Conservation (phyloP, 2,113 vertebrate genomes). For the Rhynchomys soricoides region DNA sequence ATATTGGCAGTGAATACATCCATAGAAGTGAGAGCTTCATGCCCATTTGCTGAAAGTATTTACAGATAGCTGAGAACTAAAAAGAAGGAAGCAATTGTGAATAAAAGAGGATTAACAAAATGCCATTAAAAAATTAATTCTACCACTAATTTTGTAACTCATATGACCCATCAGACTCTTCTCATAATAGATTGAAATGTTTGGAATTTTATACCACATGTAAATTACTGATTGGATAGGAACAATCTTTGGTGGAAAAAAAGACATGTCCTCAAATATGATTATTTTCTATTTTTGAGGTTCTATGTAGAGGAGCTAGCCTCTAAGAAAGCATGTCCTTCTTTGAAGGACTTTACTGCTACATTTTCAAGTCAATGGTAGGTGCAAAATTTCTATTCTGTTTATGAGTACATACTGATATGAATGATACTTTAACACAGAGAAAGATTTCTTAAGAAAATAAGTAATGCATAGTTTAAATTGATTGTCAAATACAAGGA, state of each 20-base stretch:
- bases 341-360: neutral
- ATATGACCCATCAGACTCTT: neutral
- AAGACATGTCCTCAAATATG: neutral
- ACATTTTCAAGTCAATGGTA: neutral
- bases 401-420: neutral
- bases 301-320: neutral
- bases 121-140: neutral
- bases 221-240: neutral
- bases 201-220: neutral
- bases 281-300: neutral
- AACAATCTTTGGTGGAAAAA: neutral
- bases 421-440: neutral
- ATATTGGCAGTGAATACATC: neutral
- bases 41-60: neutral
- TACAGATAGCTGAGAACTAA: conserved; percentile 7
- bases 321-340: neutral
- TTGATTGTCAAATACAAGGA: neutral
- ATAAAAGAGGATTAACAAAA: neutral
- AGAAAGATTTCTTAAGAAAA: neutral
- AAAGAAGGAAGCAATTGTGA: neutral
- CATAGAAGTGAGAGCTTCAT: neutral
- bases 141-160: neutral
- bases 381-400: conserved; percentile 5
- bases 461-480: neutral
- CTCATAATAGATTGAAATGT: neutral